Evolutionary conservation across 2,113 vertebrate genomes (phyloP).

Genomic region (Thalassarche chlororhynchos): DNA sequence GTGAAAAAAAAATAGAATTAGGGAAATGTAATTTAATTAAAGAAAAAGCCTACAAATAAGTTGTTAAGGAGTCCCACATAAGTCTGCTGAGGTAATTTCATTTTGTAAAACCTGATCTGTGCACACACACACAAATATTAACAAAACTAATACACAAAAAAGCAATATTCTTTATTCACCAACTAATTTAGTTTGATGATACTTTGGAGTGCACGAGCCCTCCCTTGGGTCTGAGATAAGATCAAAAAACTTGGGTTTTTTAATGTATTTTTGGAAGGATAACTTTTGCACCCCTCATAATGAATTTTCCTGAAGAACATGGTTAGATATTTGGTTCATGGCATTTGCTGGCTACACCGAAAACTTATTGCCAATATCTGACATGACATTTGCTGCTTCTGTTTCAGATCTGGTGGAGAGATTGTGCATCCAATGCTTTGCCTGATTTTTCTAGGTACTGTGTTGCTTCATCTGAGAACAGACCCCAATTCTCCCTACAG

Average conservation of each 20-base stretch:
- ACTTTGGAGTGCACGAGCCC: not conserved
- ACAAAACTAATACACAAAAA: not conserved
- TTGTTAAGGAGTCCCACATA: not conserved
- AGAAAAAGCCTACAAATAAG: not conserved
- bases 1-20: not conserved
- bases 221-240: not conserved
- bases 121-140: not conserved
- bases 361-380: not conserved
- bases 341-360: not conserved
- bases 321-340: not conserved
- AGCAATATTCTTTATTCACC: not conserved
- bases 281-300: not conserved
- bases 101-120: not conserved
- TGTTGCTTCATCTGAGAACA: not conserved
- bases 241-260: not conserved
- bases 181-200: not conserved
- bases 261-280: not conserved
- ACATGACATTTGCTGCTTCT: not conserved
- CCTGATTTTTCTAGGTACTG: not conserved
- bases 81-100: not conserved
- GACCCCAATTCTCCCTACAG: not conserved
- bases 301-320: not conserved
- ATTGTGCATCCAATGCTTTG: not conserved
- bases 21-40: not conserved
- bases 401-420: not conserved